Evolutionary conservation across 2,113 vertebrate genomes (phyloP), one percentile per base, ranked within the genome.

Genomic region (Mormoops blainvillei): DNA sequence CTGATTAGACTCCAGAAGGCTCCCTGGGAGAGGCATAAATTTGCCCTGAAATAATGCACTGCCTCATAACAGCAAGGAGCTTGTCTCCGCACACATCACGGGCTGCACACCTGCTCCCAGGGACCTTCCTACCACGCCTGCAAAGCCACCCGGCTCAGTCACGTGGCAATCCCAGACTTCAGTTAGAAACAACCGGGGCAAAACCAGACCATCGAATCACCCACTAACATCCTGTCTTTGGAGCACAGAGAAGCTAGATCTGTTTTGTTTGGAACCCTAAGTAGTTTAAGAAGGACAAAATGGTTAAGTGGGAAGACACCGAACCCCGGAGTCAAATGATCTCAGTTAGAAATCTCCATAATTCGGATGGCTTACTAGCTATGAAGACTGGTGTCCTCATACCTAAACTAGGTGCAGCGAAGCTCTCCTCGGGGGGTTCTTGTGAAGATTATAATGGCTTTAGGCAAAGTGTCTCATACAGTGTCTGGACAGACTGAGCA

Each of bases 21-120:
- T 94, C 90, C 76, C 88, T 97, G 80, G 54, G 84, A 83, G 87
- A 97, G 45, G 20, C 87, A 91, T 93, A 91, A 86, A 96, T 97
- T 97, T 95, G 16, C 11, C 74, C 61, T 58, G 76, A 96, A 93
- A 87, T 61, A 58, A 80, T 91, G 41, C 4, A 31, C 43, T 20
- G 0, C 3, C 41, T 61, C 95, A 74, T 92, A 95, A 94, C 78
- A 96, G 48, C 73, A 87, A 61, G 45, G 31, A 83, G 38, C 88
- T 65, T 73, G 65, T 73, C 65, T 95, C 56, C 80, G 41, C 12
- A 0, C 3, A 38, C n/a, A 26, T 90, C 74, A 11, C 19, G n/a
- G 65, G 33, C 77, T 81, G 67, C 70, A 61, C 93, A 88, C 85
- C 95, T 93, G 84, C 94, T 92, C 89, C 5, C 7, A 73, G 22